Evolutionary conservation across 92 coral and sea anemone genomes (phyloP).

Genomic region (Nematostella vectensis): DNA sequence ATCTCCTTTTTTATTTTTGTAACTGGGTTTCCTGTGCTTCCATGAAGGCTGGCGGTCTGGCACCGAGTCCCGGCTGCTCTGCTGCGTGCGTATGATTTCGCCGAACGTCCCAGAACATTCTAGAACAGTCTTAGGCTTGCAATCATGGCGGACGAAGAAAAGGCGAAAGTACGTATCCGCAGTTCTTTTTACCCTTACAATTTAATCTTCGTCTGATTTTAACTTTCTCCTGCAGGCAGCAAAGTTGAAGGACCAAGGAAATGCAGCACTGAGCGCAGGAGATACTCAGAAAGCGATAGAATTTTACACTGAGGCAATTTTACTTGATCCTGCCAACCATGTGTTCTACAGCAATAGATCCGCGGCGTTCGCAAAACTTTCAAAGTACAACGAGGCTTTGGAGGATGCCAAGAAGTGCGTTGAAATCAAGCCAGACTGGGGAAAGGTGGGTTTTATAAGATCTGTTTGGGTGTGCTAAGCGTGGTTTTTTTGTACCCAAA

Average conservation of each 20-base stretch:
- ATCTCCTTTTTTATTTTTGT: too few species aligned
- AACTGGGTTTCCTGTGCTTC: too few species aligned
- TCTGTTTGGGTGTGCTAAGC: not conserved
- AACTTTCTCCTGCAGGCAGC: slow-evolving; percentile 48
- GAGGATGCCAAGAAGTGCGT: slow-evolving; percentile 84
- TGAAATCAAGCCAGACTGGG: slow-evolving; percentile 91
- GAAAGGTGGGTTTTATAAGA: slow-evolving; percentile 66
- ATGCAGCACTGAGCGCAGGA: slow-evolving; percentile 59
- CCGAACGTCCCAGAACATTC: too few species aligned
- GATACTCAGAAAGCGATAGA: slow-evolving; percentile 76
- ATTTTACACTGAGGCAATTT: slow-evolving; percentile 83
- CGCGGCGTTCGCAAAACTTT: slow-evolving; percentile 84
- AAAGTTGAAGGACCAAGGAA: slow-evolving; percentile 73
- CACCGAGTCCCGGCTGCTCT: too few species aligned
- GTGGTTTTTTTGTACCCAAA: not conserved
- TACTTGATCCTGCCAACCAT: slow-evolving; percentile 73
- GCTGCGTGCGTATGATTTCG: too few species aligned
- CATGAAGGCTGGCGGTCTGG: too few species aligned
- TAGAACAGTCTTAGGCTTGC: too few species aligned
- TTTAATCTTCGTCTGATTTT: not conserved
- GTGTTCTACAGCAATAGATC: slow-evolving; percentile 95
- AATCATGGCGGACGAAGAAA: slow-evolving; percentile 23
- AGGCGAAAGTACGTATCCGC: slow-evolving; percentile 4
- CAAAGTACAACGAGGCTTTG: slow-evolving; percentile 77
- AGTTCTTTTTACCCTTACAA: not conserved